Evolutionary conservation across 2,888 invertebrate genomes (phyloP), one percentile per base, ranked within the genome.

Genomic region (Drosophila neonasuta): DNA sequence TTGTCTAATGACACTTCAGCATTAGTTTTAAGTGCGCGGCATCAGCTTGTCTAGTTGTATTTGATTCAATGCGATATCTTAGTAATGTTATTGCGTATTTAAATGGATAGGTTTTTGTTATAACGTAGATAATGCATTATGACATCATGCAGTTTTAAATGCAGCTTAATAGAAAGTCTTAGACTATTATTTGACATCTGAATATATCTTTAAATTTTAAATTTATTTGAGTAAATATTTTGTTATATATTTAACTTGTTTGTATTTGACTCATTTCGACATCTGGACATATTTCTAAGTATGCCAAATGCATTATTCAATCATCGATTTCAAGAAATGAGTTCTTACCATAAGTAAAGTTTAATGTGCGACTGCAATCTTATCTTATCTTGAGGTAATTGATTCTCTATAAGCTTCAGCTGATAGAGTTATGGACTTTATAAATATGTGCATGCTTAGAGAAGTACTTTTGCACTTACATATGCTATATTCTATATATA

Each of bases 311-410:
- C 54, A 42, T 44, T 30, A 52, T 32, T 30, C 9, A 32, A 44
- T 13, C 32, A 44, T 20, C 8, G 32, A 44, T 36, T 36, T 24
- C 20, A 46, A 24, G 50, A 24, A 36, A 50, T 36, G 7, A n/a
- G n/a, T 20, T 36, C 20, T 24, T 11, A 4, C 8, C 24, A 24
- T n/a, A 44, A 34, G 20, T n/a, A n/a, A 13, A 24, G 39, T 39
- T n/a, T 29, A 41, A 52, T 52, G 13, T 41, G 24, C 7, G 36
- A 30, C 30, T 49, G 46, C 49, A 66, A 62, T 65, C 67, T 75
- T 83, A 80, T 81, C 80, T 81, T 79, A 81, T 81, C 81, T 54
- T 54, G 52, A 42, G 63, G 68, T 81, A 86, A 81, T 76, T 81
- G 81, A 84, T 79, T 86, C 64, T 57, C 71, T 64, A 67, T 73